Base-by-base conservation (phyloP, 1,140 invertebrate genomes). In the Drosophila pseudoananassae region DNA sequence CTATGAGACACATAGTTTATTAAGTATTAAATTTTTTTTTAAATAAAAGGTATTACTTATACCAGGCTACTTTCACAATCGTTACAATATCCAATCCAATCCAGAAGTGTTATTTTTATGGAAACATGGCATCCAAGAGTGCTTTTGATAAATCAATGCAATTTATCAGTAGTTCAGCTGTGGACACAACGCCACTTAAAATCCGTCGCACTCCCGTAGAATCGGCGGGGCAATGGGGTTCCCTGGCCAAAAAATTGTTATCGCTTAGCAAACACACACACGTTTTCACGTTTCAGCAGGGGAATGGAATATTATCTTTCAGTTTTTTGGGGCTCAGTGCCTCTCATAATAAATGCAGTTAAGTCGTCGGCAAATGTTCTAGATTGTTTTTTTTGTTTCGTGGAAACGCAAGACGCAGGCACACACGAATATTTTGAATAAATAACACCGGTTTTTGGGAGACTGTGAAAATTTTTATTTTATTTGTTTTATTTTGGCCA, bases 71-170 rank as follows among this genome's bases (percentile, higher is more conserved):
- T 20, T 7, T 12, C 33, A 7, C 0, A 27, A 31, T 64, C 58
- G 8, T 17, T 33, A 15, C 4, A 23, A 20, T 27, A 10, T 0
- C 9, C 15, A 3, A 12, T 15, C 7, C 0, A 33, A 33, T 23
- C 29, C 8, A 10, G 15, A 46, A 10, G 20, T 47, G 40, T 38
- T 38, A 38, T 31, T 27, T 74, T 74, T 47, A 14, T 38, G 29
- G 23, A 12, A 66, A 53, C 52, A 56, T 58, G 14, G 27, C 29
- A 27, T 43, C 14, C 20, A 57, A 33, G 59, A 53, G 54, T 71
- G 45, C 55, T 59, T 75, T 87, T 85, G 83, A 85, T 87, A 85
- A 85, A 85, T 87, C 82, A 85, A 78, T 87, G 82, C 82, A 87
- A 85, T 87, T 85, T 85, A 85, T 85, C 82, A 85, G 78, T 60